Evolutionary conservation across 2,797 vertebrate species (phyloP), one percentile per base, ranked within the genome.

Genomic region (Xyrichtys novacula): DNA sequence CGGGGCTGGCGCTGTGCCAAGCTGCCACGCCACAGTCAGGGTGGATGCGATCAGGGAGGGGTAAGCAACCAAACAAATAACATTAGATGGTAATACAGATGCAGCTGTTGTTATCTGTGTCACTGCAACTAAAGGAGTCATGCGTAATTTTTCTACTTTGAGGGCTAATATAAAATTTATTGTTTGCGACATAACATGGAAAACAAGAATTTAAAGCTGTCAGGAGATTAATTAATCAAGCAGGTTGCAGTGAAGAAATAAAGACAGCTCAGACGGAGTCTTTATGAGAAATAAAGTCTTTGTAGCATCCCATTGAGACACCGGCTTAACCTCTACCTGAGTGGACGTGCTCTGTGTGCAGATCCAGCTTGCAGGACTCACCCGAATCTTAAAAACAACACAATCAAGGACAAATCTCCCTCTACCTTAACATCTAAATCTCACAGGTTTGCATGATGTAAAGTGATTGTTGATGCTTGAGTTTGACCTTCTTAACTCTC

Each of bases 1-100:
- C 93, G 88, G 89, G 87, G 90, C 90, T 95, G 96, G 93, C 92
- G 68, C 80, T 15, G 81, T 93, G 93, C 95, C 94, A 95, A 90
- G 82, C 74, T 88, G 89, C 91, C 91, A 94, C 91, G 77, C 91
- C 91, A 92, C 81, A 87, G 75, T 75, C 71, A 15, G 82, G 76
- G 65, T 5, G 76, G 78, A 76, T 25, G 70, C 46, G 29, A 80
- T 58, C 53, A 20, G 75, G 54, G 63, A 61, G 78, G 78, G 74
- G 50, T 54, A 54, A 32, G 75, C 70, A 80, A 78, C 59, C 66
- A 74, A 85, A 87, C 69, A 90, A 87, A 89, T 85, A 88, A 83
- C 65, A 81, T 83, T 74, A 78, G 74, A 80, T 77, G 66, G 62
- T 80, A 80, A 83, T 84, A 78, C 65, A 68, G 78, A 81, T 80